Evolutionary conservation across 2,113 vertebrate species (phyloP).

Genomic region (Gopherus evgoodei): DNA sequence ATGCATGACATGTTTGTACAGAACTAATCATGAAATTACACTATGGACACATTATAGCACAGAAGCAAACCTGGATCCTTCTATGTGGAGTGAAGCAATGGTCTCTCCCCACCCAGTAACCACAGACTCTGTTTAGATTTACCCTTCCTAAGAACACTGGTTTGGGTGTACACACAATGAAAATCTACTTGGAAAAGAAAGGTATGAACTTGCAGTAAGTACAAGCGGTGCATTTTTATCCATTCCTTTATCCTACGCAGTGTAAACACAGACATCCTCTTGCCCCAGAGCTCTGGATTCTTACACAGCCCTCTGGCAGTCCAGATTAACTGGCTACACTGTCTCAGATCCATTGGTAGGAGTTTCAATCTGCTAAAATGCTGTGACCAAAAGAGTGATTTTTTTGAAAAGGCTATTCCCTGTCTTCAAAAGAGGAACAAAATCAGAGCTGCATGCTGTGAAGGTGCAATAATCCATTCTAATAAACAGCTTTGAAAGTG

Average conservation of each 20-base stretch:
- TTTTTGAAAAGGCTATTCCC: neutral
- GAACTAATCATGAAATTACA: rapidly evolving
- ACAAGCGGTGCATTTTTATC: neutral
- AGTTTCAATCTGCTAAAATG: neutral
- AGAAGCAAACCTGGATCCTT: neutral
- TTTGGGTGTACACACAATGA: too few species aligned
- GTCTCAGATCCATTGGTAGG: neutral
- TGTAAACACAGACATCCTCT: too few species aligned
- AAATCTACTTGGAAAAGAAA: neutral
- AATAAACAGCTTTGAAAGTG: neutral
- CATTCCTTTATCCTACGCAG: neutral
- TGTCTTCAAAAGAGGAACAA: neutral
- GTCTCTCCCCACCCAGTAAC: neutral
- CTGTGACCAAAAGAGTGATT: neutral
- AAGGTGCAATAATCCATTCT: rapidly evolving
- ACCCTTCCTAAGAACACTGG: neutral
- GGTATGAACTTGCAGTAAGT: rapidly evolving
- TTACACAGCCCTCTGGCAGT: neutral
- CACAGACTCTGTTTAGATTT: neutral
- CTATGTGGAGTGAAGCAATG: rapidly evolving
- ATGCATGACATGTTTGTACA: neutral
- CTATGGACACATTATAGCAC: neutral
- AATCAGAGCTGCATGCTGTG: neutral
- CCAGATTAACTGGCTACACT: neutral
- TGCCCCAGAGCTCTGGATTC: neutral